Evolutionary conservation across 2,113 vertebrate genomes (phyloP), one percentile per base, ranked within the genome.

Genomic region (Lates calcarifer): DNA sequence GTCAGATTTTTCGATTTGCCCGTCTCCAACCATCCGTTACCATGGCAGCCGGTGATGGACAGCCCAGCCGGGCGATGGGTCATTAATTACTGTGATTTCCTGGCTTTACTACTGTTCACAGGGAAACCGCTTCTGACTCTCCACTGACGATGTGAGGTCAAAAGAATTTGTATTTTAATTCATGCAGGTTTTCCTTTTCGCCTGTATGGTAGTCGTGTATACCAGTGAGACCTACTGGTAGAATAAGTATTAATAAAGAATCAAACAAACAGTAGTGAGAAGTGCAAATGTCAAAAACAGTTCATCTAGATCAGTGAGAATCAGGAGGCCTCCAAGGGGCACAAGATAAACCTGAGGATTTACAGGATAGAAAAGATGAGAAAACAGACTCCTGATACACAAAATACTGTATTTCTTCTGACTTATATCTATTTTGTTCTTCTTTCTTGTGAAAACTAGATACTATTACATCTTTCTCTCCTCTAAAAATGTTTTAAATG

Each of bases 51-150:
- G n/a, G 62, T 74, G 85, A 89, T 43, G 58, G 88, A 81, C 88
- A 31, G 61, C 55, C 33, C 61, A 55, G 68, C 57, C 65, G 39
- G 69, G 33, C 53, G 9, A 41, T 12, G 56, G 77, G 33, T 77
- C 89, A 70, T 90, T 91, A 83, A 83, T 74, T 73, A 74, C 77
- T 22, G 65, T 51, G 71, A 83, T 56, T 62, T 74, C 47, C 55
- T 4, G 71, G 26, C 66, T 74, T 74, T 65, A 56, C 35, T 62
- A 13, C 58, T 66, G 83, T 57, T 83, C 76, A 73, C 84, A 31
- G 72, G 61, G 65, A 39, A 82, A 79, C 78, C 24, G 60, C 51
- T 4, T 81, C 56, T 64, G 71, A 70, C 33, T 33, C 65, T 67
- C 15, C 15, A 18, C 39, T 45, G 63, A 29, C 41, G 2, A 22